Base-by-base conservation (phyloP, 2,113 vertebrate species). In the Microcebus tavaratra region DNA sequence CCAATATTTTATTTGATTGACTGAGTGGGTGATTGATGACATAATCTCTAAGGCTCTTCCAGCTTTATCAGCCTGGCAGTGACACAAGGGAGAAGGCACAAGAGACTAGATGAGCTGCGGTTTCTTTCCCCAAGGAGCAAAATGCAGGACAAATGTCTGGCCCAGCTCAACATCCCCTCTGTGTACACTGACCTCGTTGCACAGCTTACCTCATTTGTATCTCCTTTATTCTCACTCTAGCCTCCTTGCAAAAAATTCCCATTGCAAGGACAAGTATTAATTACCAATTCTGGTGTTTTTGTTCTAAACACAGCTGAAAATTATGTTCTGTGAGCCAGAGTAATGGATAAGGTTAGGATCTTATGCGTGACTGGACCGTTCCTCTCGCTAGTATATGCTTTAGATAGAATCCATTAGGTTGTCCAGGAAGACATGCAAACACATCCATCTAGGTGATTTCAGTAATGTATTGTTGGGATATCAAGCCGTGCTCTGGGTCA, bases 391-490 rank as follows among this genome's bases (percentile, higher is more conserved):
- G 45, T 75, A 14, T 2, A 29, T n/a, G 72, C 36, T 85, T 42
- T 39, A 80, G 21, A 42, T 29, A 68, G 53, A 86, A 34, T 14
- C 70, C 78, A 75, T 48, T 76, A 34, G 29, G 6, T 72, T 81
- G 88, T 91, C 87, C 61, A 45, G 21, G 86, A 89, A 97, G 55
- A 29, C 13, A 6, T 29, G 20, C 63, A 75, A 94, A 87, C 55
- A 93, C n/a, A 86, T 39, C 65, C 65, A n/a, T 34, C 39, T 45
- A 23, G 31, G 25, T 70, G 15, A 53, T 50, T 86, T 83, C 55
- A 36, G 67, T 34, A 73, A n/a, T 55, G 92, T 70, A 63, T 31
- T 72, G 12, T 45, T 75, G 45, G 25, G 42, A 61, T 42, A 48
- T 39, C 50, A 70, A 15, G 8, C 72, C 14, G 0, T 36, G 53